These are phyloP conservation scores for Thinocorus orbignyianus DNA, from an alignment of 2,113 vertebrate genomes.

Conservation along the genomic window DNA sequence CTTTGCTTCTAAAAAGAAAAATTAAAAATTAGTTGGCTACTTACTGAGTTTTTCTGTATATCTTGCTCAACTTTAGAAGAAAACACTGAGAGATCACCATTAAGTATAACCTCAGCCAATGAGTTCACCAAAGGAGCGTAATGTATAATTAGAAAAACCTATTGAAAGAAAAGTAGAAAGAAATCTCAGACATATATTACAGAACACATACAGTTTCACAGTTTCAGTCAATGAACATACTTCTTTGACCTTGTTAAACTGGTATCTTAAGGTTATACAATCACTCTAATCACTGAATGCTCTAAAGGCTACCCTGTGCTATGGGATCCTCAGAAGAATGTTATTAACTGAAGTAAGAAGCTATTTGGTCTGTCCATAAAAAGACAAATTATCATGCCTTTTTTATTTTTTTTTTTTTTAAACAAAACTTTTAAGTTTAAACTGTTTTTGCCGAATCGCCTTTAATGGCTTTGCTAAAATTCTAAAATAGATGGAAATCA, in stretches of 20 bases:
- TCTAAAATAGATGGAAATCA: not conserved
- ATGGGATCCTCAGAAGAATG: not conserved
- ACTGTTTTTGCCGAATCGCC: not conserved
- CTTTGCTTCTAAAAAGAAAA: not conserved
- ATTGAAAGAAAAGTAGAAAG: not conserved
- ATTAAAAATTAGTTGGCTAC: not conserved
- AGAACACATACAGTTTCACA: not conserved
- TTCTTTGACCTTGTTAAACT: not conserved
- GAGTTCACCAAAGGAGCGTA: slow-evolving; percentile 92
- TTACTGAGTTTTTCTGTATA: slow-evolving; percentile 85
- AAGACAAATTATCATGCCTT: not conserved
- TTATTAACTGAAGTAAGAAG: not conserved
- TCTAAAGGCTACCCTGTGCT: not conserved
- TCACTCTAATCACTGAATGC: not conserved
- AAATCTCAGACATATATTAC: not conserved
- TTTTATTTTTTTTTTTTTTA: not conserved
- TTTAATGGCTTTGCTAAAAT: not conserved
- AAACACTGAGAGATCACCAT: slow-evolving; percentile 91
- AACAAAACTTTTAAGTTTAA: not conserved
- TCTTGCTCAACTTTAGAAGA: slow-evolving; percentile 81
- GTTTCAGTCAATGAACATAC: not conserved
- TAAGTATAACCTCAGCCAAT: slow-evolving; percentile 92
- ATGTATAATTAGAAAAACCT: slow-evolving; percentile 98
- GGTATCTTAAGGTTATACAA: not conserved
- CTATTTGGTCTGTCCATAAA: not conserved